Base-by-base conservation (phyloP, 2,888 invertebrate genomes). In the Ceraclea dissimilis region DNA sequence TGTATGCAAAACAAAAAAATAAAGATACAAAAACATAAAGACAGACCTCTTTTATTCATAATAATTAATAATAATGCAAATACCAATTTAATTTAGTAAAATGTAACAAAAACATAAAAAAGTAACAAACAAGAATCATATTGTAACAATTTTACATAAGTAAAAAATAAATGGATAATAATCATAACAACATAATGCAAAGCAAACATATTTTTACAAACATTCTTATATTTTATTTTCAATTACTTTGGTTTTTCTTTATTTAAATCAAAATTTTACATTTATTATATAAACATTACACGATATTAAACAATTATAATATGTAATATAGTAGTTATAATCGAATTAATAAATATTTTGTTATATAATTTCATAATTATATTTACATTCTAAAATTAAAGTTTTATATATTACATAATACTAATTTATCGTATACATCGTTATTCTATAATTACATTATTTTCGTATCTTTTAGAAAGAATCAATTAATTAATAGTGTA, bases 131-230 rank as follows among this genome's bases (percentile, higher is more conserved):
- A n/a, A n/a, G n/a, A n/a, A n/a, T n/a, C n/a, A n/a, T n/a, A n/a
- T n/a, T n/a, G n/a, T n/a, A n/a, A 26, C 26, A 6, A 10, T 26
- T 26, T 26, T 26, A 26, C 10, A 6, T 26, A 6, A 26, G n/a
- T 26, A 26, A 26, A 26, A 26, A 26, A 26, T 26, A 26, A 4
- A 26, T 6, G 4, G 4, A 26, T 4, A 26, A 26, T 26, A 26
- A 26, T 26, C 4, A 26, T 10, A 54, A 57, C 48, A 54, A 61
- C 54, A 55, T 46, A 59, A 53, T 61, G 61, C 61, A 57, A 61
- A 61, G 61, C 61, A 57, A 59, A 61, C 61, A 57, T 54, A 2
- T 39, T 43, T 59, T 59, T 58, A 61, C 59, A 61, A 59, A 61
- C 56, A 56, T 34, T 51, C 13, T 39, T 39, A 39, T 13, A 39